Percentiles rank a stretch among this genome's conserved stretches.
Evolutionary conservation across 2,888 invertebrate species (phyloP).

Genomic region (Drosophila merina): DNA sequence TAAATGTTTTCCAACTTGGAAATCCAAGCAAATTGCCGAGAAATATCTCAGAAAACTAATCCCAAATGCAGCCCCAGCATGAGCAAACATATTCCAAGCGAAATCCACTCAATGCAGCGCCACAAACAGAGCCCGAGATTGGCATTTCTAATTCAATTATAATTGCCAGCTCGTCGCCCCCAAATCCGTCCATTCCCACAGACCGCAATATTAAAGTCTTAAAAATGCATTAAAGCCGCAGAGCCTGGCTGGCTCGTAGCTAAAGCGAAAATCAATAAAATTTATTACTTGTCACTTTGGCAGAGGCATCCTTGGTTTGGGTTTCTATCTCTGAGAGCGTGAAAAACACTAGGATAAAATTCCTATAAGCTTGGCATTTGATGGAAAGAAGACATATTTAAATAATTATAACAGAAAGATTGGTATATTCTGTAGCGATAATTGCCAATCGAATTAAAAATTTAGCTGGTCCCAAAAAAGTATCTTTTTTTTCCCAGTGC

Average conservation of each 20-base stretch:
- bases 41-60: conserved; percentile 31
- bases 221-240: conserved; percentile 52
- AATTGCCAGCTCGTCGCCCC: conserved; percentile 28
- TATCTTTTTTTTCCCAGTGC: conserved; percentile 6
- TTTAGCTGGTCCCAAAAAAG: no score
- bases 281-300: conserved; percentile 58
- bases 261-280: conserved; percentile 65
- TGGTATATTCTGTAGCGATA: no score
- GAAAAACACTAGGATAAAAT: conserved; percentile 18
- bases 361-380: neutral
- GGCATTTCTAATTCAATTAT: conserved; percentile 36
- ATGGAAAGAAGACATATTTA: no score
- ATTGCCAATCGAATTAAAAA: no score
- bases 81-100: conserved; percentile 14
- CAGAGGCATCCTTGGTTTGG: conserved; percentile 4
- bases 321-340: conserved; percentile 1
- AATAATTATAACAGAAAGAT: no score
- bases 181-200: neutral
- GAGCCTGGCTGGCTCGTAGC: conserved; percentile 17
- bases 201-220: conserved; percentile 46
- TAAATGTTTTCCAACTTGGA: conserved; percentile 14
- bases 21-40: conserved; percentile 12
- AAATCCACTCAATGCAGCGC: conserved; percentile 31
- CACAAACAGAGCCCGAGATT: conserved; percentile 28
- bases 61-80: conserved; percentile 14